A percentile compares a stretch with the other conserved stretches of the same genome.
Evolutionary conservation across 2,888 invertebrate species (phyloP).

Genomic region (Odontomyia ornata): DNA sequence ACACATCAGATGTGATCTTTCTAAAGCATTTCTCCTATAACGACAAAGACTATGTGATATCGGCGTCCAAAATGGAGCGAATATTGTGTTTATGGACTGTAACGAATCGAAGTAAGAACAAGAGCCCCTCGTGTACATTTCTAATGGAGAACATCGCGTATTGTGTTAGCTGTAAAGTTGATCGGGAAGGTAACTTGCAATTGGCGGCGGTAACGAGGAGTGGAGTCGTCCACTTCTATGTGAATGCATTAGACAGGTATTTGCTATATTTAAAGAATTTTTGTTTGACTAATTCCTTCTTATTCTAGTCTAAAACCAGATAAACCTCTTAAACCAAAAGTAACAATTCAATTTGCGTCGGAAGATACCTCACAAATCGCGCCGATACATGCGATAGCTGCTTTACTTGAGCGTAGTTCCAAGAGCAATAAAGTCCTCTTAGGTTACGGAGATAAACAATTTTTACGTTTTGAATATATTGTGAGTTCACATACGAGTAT

Average conservation of each 20-base stretch:
- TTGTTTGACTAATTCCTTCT: not conserved
- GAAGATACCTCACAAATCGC: conserved; percentile 66
- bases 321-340: conserved; percentile 73
- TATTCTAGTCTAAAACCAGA: conserved; percentile 58
- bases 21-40: conserved; percentile 60
- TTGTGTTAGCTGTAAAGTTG: conserved; percentile 66
- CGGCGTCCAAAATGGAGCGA: conserved; percentile 61
- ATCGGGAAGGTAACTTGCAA: conserved; percentile 64
- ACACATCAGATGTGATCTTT: conserved; percentile 68
- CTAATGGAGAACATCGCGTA: conserved; percentile 76
- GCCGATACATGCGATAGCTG: conserved; percentile 68
- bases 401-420: conserved; percentile 58
- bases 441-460: conserved; percentile 69
- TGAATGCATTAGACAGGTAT: conserved; percentile 76
- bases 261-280: not conserved
- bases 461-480: conserved; percentile 70
- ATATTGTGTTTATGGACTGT: conserved; percentile 61
- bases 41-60: conserved; percentile 58
- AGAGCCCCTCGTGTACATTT: conserved; percentile 68
- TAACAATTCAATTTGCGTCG: conserved; percentile 70
- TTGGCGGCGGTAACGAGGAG: conserved; percentile 71
- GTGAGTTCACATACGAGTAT: conserved; percentile 61
- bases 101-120: conserved; percentile 55
- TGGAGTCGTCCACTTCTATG: conserved; percentile 82
- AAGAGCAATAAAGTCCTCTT: conserved; percentile 65